These are phyloP conservation scores for Lasioglossum leucozonium DNA, from an alignment of 2,888 invertebrate species.

Conservation along the genomic window DNA sequence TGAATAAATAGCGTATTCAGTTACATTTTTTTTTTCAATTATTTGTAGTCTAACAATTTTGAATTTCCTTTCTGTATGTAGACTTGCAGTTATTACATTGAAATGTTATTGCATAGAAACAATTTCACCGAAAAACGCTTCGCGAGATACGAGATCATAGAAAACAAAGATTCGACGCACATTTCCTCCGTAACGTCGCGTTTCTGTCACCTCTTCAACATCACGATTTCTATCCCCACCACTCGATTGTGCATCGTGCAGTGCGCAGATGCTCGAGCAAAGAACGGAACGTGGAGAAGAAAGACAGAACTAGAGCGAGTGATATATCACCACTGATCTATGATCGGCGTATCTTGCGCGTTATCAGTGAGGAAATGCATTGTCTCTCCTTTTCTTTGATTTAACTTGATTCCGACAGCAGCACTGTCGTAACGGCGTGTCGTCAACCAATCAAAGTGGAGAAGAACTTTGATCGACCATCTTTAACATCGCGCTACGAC, in stretches of 20 bases:
- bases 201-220: not conserved
- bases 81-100: not conserved
- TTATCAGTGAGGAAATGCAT: not conserved
- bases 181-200: not conserved
- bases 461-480: not conserved
- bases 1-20: slow-evolving; percentile 9
- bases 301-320: not conserved
- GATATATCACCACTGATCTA: not conserved
- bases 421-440: not conserved
- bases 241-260: not conserved
- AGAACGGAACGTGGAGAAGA: not conserved
- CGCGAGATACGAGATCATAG: slow-evolving; percentile 17
- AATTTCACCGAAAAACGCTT: not conserved
- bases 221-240: not conserved
- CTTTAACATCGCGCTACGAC: not conserved
- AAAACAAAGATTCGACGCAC: not conserved
- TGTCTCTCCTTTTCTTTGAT: not conserved
- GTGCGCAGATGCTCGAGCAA: not conserved
- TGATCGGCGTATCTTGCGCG: not conserved
- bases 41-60: slow-evolving; percentile 17
- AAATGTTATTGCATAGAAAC: not conserved
- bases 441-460: not conserved
- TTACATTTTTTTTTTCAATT: slow-evolving; percentile 12
- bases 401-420: not conserved
- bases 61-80: not conserved